Base-by-base conservation (phyloP, 2,888 invertebrate species). In the Molorchus minor region DNA sequence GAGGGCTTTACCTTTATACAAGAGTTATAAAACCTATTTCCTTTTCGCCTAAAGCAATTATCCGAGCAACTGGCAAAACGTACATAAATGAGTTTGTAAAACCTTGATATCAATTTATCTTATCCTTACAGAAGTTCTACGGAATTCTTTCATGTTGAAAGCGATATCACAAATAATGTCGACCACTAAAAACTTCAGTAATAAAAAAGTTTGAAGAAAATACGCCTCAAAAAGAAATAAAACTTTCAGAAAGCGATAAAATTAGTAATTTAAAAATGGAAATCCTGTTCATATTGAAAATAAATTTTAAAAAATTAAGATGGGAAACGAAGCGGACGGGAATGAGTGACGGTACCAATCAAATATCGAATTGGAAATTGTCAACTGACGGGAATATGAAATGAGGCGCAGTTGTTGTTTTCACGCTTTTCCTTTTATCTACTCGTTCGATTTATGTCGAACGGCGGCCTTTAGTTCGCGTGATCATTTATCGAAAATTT, bases 291-390 rank as follows among this genome's bases (percentile, higher is more conserved):
- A 15, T 8, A 36, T 49, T 10, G 21, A 20, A 49, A 36, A 20
- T 19, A 16, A 13, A 16, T 38, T 13, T n/a, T 36, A 49, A 35
- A 20, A 38, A 38, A 33, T 36, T 35, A 19, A 35, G 36, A 47
- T 17, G 19, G 47, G 47, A 47, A 47, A 47, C 29, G 12, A 33
- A 20, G 4, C 5, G 20, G 12, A 25, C 21, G 36, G 15, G 25
- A 45, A 35, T 57, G 58, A 62, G 40, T 60, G 65, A 62, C 65
- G 55, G 60, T 52, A 51, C 62, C 64, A 62, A 64, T 64, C 64
- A 64, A 64, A 62, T 56, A 45, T 56, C 56, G 60, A 65, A 65
- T 65, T 62, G 65, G 62, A 65, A 60, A 57, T 65, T 57, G 62
- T 60, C 57, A 55, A 60, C 62, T 58, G 61, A 58, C 54, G 57